Evolutionary conservation across 2,113 vertebrate genomes (phyloP).

Genomic region (Crotophaga sulcirostris): DNA sequence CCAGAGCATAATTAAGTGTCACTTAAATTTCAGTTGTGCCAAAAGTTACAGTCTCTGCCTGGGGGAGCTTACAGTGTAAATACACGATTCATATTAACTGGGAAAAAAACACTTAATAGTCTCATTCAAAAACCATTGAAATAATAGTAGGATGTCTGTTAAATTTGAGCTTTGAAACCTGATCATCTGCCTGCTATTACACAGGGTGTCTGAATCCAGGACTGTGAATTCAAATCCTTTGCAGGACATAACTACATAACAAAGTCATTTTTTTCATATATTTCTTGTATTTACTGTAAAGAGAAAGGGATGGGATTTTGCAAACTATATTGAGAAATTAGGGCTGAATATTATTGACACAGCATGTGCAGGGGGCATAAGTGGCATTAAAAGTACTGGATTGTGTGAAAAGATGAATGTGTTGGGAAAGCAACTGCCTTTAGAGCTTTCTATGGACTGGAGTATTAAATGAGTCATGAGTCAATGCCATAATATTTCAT

Average conservation of each 20-base stretch:
- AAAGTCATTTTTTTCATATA: not conserved
- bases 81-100: not conserved
- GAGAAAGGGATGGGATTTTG: not conserved
- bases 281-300: not conserved
- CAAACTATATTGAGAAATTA: not conserved
- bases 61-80: not conserved
- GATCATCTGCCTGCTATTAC: not conserved
- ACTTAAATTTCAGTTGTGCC: not conserved
- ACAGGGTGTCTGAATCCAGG: not conserved
- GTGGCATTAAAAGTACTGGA: not conserved
- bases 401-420: not conserved
- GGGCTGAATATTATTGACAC: not conserved
- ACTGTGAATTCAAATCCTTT: not conserved
- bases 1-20: not conserved
- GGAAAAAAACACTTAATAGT: not conserved
- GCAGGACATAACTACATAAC: not conserved
- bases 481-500: not conserved
- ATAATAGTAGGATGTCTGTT: not conserved
- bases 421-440: not conserved
- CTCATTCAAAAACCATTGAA: not conserved
- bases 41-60: not conserved
- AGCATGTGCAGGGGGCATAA: no score
- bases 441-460: not conserved
- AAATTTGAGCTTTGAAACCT: conserved; percentile 1
- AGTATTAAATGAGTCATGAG: not conserved